Conservation (phyloP, 2,113 vertebrate genomes). For the Microcebus ravelobensis region DNA sequence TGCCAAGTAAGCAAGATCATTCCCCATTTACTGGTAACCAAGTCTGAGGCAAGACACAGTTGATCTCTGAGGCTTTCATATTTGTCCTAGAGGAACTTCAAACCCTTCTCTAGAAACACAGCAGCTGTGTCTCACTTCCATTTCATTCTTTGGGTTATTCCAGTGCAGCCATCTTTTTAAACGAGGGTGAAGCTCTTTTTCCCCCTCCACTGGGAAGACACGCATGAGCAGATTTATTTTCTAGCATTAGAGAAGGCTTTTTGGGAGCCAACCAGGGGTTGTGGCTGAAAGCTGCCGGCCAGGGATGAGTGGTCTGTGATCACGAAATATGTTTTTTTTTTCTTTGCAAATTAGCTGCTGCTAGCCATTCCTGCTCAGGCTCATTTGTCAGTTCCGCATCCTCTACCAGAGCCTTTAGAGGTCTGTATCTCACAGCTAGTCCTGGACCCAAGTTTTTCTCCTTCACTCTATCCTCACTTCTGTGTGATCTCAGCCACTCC, state of each 20-base stretch:
- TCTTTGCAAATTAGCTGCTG: constrained; percentile 36
- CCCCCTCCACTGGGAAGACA: background rate
- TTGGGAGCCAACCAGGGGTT: background rate
- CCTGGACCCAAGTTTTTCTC: background rate
- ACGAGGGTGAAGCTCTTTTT: background rate
- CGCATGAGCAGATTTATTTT: background rate
- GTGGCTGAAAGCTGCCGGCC: constrained; percentile 11
- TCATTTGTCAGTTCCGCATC: constrained; percentile 26
- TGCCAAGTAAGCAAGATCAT: constrained; percentile 63
- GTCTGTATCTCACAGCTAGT: constrained; percentile 5
- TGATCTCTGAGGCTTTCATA: background rate
- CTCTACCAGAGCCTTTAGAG: background rate
- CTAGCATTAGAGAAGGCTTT: background rate
- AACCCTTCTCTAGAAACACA: background rate
- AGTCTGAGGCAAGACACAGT: background rate
- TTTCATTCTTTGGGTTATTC: background rate
- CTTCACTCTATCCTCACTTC: background rate
- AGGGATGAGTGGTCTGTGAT: constrained; percentile 41
- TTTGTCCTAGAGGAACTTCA: background rate
- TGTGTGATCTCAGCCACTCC: background rate
- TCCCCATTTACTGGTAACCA: constrained; percentile 23
- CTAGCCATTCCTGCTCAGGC: background rate
- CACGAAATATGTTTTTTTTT: background rate
- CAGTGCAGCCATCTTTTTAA: background rate
- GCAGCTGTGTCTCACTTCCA: background rate